Conservation (phyloP, 2,797 vertebrate genomes). For the Muscicapa comitata region DNA sequence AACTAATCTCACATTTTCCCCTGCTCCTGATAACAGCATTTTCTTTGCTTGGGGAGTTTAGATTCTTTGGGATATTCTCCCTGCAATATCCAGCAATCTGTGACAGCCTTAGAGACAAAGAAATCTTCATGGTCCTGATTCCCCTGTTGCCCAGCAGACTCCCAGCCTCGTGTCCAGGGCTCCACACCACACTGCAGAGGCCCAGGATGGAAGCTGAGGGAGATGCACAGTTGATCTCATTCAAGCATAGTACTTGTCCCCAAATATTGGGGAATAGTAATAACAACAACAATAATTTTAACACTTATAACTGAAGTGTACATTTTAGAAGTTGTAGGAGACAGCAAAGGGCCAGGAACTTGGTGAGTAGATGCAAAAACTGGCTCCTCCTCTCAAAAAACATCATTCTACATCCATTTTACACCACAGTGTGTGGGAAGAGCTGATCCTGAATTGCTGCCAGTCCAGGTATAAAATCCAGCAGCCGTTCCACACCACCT, state of each 20-base stretch:
- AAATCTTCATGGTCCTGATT: not conserved
- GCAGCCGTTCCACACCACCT: not conserved
- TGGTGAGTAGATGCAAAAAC: not conserved
- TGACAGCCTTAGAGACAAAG: not conserved
- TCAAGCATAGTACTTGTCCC: not conserved
- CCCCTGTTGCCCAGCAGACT: not conserved
- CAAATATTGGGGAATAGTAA: not conserved
- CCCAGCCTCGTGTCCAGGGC: not conserved
- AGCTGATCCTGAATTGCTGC: not conserved
- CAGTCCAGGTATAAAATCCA: not conserved
- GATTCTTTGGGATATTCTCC: not conserved
- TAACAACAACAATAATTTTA: not conserved
- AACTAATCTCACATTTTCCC: not conserved
- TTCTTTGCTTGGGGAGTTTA: not conserved
- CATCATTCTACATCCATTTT: not conserved
- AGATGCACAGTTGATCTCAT: not conserved
- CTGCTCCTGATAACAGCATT: not conserved
- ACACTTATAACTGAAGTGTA: not conserved
- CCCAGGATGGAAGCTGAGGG: not conserved
- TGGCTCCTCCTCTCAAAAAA: not conserved
- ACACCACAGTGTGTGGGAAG: not conserved
- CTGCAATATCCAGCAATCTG: not conserved
- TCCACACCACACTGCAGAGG: not conserved
- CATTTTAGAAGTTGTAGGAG: not conserved
- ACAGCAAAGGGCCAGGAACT: not conserved